Percentiles rank a stretch among this genome's conserved stretches.
phyloP scores from a whole-genome alignment of 1,140 invertebrate species.

The Bathynomus jamesi region DNA sequence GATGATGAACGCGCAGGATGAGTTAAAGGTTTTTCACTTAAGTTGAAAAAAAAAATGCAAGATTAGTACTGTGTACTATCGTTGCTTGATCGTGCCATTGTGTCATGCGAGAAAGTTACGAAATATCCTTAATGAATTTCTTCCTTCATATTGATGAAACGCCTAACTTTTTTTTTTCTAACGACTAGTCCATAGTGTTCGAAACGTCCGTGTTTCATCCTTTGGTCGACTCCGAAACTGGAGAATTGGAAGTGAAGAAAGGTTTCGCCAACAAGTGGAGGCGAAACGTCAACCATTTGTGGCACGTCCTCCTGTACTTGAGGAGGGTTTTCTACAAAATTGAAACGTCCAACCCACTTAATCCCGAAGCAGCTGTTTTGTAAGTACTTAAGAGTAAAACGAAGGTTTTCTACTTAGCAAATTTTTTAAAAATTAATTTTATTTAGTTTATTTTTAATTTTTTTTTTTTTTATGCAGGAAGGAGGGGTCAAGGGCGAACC shows the following conservation, averaged over 20 bases:
- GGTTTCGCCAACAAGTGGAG: constrained; percentile 75
- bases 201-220: constrained; percentile 82
- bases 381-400: no score
- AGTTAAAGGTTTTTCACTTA: no score
- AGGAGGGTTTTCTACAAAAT: constrained; percentile 71
- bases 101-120: no score
- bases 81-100: no score
- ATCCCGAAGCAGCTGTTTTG: constrained; percentile 66
- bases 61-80: no score
- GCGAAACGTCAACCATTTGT: constrained; percentile 69
- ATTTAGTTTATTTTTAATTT: neutral
- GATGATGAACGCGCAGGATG: no score
- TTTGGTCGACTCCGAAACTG: constrained; percentile 63
- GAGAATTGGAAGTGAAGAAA: constrained; percentile 64
- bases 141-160: no score
- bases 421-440: constrained; percentile 16
- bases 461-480: no score
- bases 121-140: no score
- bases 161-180: no score
- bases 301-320: constrained; percentile 80
- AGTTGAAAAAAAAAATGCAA: no score
- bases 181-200: constrained; percentile 74
- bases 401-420: constrained; percentile 9
- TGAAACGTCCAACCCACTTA: constrained; percentile 58
- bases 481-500: no score